phyloP scores from a whole-genome alignment of 2,888 invertebrate genomes.

The Xanthia togata region DNA sequence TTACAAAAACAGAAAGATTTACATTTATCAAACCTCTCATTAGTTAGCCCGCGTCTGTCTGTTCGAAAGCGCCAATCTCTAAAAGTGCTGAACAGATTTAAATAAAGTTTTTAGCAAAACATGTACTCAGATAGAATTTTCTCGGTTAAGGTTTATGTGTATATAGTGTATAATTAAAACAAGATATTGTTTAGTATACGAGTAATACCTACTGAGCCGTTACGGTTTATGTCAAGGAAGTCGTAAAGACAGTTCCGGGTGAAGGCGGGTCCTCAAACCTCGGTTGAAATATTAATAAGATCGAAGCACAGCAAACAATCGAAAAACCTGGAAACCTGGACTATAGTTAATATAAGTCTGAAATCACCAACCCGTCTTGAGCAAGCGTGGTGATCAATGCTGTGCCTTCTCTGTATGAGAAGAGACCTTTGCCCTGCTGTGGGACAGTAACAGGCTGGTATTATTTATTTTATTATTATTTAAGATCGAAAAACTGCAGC shows the following conservation, averaged over 20 bases:
- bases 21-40: background rate
- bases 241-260: slow-evolving; percentile 10
- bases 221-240: slow-evolving; percentile 26
- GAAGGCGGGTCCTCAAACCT: slow-evolving; percentile 3
- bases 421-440: too few relatives aligned
- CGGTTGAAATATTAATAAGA: background rate
- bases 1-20: too few relatives aligned
- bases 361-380: too few relatives aligned
- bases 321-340: too few relatives aligned
- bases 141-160: slow-evolving; percentile 11
- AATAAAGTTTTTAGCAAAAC: background rate
- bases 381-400: too few relatives aligned
- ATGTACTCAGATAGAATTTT: background rate
- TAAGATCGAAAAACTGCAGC: too few relatives aligned
- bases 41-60: background rate
- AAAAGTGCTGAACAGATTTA: background rate
- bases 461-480: too few relatives aligned
- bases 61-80: background rate
- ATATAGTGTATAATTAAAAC: slow-evolving; percentile 1
- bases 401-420: too few relatives aligned
- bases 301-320: too few relatives aligned
- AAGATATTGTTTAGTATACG: slow-evolving; percentile 2
- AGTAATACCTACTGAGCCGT: background rate
- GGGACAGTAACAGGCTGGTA: too few relatives aligned
- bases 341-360: too few relatives aligned